A percentile compares a stretch with the other conserved stretches of the same genome.
These are phyloP conservation scores for Aphyosemion australe DNA, from an alignment of 2,113 vertebrate genomes.

Conservation along the genomic window DNA sequence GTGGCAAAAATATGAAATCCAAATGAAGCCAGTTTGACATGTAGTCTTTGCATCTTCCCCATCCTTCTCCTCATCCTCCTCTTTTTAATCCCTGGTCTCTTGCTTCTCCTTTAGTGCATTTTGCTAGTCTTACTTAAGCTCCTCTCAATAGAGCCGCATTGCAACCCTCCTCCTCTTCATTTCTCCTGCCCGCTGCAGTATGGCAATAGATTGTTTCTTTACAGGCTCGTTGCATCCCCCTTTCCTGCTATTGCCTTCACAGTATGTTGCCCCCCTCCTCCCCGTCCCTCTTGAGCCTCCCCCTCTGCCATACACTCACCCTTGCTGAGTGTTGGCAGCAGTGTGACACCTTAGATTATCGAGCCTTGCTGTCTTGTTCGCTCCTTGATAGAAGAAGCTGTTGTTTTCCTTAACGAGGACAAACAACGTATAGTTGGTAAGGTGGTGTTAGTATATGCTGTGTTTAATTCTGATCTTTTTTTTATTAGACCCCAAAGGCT, in stretches of 20 bases:
- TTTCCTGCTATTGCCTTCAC: slow-evolving; percentile 78
- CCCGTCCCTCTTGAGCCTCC: slow-evolving; percentile 36
- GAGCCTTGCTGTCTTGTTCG: slow-evolving; percentile 78
- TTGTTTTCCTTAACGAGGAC: slow-evolving; percentile 77
- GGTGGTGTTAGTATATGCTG: slow-evolving; percentile 79
- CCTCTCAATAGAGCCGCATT: slow-evolving; percentile 76
- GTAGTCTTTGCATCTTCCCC: slow-evolving; percentile 80
- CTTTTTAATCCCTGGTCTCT: slow-evolving; percentile 63
- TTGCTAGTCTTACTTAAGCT: slow-evolving; percentile 76
- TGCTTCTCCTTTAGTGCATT: slow-evolving; percentile 82
- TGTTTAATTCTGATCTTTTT: slow-evolving; percentile 86
- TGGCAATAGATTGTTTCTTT: slow-evolving; percentile 68
- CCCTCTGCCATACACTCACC: slow-evolving; percentile 73
- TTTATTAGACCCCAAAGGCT: slow-evolving; percentile 86
- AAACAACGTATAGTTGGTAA: slow-evolving; percentile 68
- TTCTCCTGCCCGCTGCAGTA: slow-evolving; percentile 74
- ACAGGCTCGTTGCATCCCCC: slow-evolving; percentile 76
- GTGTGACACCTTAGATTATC: slow-evolving; percentile 65
- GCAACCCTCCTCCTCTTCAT: slow-evolving; percentile 68
- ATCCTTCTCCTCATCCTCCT: slow-evolving; percentile 33
- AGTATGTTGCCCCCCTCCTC: slow-evolving; percentile 67
- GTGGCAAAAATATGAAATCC: slow-evolving; percentile 21
- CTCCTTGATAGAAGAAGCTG: slow-evolving; percentile 63
- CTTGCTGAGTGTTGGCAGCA: slow-evolving; percentile 76
- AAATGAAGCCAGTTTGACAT: slow-evolving; percentile 80